Evolutionary conservation across 1,140 invertebrate genomes (phyloP), one percentile per base, ranked within the genome.

Genomic region (Zaprionus inermis): DNA sequence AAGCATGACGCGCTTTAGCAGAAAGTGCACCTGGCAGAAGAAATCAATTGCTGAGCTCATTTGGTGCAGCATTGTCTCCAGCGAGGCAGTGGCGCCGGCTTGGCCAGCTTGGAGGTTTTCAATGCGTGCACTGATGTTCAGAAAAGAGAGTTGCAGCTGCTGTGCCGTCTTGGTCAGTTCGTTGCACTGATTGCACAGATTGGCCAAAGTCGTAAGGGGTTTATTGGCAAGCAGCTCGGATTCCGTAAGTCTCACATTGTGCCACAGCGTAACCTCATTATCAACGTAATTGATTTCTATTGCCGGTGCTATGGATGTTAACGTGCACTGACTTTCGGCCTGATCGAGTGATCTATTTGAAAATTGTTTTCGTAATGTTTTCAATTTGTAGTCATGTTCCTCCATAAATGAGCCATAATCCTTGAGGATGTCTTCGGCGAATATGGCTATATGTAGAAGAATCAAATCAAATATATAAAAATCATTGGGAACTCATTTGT

Each of bases 151-250:
- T 11, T 89, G 84, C 30, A 78, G 28, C 12, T 88, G 92, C 84
- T 94, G 93, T 20, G 96, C 95, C 93, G 97, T 96, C 69, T 93
- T 88, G 90, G 95, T 94, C n/a, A 98, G 92, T 36, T 93, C 79
- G 56, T 94, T 92, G 61, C 97, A 95, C 93, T 98, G 97, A 79
- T 95, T 93, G 92, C 96, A 97, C 0, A 97, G 93, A 41, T 96
- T 94, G n/a, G 95, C 94, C 51, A 98, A 94, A 1, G 96, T 96
- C 32, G 95, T 95, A n/a, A 98, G 92, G 16, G 97, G 94, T 93
- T 97, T 97, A 60, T 96, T 97, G 65, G 97, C 94, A 18, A 95
- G 93, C 91, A 96, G 96, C 92, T 98, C 96, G 24, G 96, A 97
- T 73, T 96, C 94, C 20, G 96, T 94, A 41, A 97, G 90, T 72